phyloP scores from a whole-genome alignment of 1,140 invertebrate species.

The Pseudoatta argentina region DNA sequence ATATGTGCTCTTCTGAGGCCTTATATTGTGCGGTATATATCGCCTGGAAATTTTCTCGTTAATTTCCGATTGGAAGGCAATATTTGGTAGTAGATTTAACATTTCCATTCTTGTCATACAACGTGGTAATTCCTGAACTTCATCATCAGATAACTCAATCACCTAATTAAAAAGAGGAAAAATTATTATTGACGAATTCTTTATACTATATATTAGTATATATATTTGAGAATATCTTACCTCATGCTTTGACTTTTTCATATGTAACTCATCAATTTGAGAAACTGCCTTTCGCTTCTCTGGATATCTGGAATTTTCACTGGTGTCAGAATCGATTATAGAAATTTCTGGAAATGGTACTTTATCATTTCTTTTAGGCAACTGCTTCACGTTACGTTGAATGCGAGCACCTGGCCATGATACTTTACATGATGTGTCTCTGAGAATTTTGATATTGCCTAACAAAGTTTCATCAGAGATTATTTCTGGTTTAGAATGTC shows the following conservation, averaged over 20 bases:
- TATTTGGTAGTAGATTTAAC: slow-evolving; percentile 82
- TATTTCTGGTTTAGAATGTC: slow-evolving; percentile 79
- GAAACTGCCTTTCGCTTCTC: slow-evolving; percentile 65
- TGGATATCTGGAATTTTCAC: slow-evolving; percentile 36
- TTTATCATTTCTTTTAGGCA: slow-evolving; percentile 82
- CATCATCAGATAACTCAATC: slow-evolving; percentile 84
- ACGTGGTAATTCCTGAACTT: slow-evolving; percentile 81
- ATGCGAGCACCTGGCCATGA: slow-evolving; percentile 81
- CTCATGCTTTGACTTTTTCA: slow-evolving; percentile 79
- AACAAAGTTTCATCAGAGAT: slow-evolving; percentile 82
- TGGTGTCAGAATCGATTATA: slow-evolving; percentile 53
- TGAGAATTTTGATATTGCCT: slow-evolving; percentile 78
- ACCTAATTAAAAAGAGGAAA: slow-evolving; percentile 72
- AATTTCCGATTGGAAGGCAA: slow-evolving; percentile 73
- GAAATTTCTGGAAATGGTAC: slow-evolving; percentile 47
- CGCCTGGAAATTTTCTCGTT: slow-evolving; percentile 73
- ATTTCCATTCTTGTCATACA: slow-evolving; percentile 81
- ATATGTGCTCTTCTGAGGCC: slow-evolving; percentile 78
- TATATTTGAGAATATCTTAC: slow-evolving; percentile 69
- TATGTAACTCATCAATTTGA: slow-evolving; percentile 24
- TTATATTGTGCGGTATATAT: slow-evolving; percentile 81
- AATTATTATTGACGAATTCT: slow-evolving; percentile 30
- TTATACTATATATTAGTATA: background rate
- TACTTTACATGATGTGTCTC: slow-evolving; percentile 40
- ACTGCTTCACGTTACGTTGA: slow-evolving; percentile 83